Evolutionary conservation across 1,140 invertebrate species (phyloP), one percentile per base, ranked within the genome.

Genomic region (Drosophila ambigua): DNA sequence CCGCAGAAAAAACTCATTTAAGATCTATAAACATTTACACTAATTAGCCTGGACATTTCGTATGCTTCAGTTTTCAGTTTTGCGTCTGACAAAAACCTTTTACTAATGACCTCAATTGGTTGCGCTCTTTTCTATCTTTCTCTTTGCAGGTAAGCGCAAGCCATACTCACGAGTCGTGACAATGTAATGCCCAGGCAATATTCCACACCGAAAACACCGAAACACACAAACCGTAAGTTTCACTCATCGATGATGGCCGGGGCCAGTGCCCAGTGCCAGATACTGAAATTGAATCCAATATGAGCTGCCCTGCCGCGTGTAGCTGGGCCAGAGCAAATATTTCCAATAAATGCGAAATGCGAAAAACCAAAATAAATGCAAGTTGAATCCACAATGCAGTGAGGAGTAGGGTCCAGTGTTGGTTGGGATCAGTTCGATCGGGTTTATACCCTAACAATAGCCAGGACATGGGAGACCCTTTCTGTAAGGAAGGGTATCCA

Each of bases 41-140:
- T 71, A 71, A 69, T 69, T 69, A 71, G 65, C 45, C 67, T 69
- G 69, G 58, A 45, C 65, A 55, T 26, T 50, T 68, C 5, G 52
- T 50, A 60, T 43, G 62, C 28, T 45, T 45, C 13, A 48, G 57
- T 60, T 31, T 31, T 24, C 4, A 24, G 23, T 59, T 59, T 59
- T 28, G 39, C 48, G 63, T 23, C 31, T 4, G 50, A 67, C 50
- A 62, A 71, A 44, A 58, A 76, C 78, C 74, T 76, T 72, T 82
- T 88, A 87, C 83, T 88, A 87, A 87, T 87, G 83, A 82, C 82
- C 82, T 65, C 69, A 87, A 78, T 85, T 79, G 31, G 31, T 35
- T 35, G 31, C 31, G 31, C 31, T 63, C 55, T 28, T 61, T 63
- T 71, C 64, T 77, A 48, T 84, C 55, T 74, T 76, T 84, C 81